phyloP scores from a whole-genome alignment of 1,140 invertebrate genomes.

The Caenorhabditis latens region DNA sequence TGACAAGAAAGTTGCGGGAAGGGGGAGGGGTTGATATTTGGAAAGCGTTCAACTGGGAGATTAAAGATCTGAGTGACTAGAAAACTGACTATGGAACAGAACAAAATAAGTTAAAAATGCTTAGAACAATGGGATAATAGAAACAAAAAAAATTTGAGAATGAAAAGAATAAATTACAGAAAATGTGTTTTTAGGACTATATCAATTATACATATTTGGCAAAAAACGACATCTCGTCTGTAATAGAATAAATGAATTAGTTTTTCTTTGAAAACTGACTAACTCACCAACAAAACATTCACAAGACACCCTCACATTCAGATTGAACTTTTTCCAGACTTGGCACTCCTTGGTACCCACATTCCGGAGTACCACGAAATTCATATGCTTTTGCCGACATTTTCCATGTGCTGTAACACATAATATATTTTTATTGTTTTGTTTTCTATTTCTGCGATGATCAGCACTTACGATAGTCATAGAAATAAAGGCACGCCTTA shows the following conservation, averaged over 20 bases:
- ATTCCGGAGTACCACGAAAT: slow-evolving; percentile 77
- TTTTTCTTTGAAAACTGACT: too few species aligned
- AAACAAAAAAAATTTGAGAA: neutral
- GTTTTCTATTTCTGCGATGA: neutral
- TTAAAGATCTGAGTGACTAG: slow-evolving; percentile 43
- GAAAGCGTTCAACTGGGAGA: slow-evolving; percentile 33
- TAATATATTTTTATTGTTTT: neutral
- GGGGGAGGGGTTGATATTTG: neutral
- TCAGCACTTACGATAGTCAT: slow-evolving; percentile 74
- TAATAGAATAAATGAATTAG: slow-evolving; percentile 51
- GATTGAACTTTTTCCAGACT: slow-evolving; percentile 77
- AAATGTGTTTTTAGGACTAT: neutral
- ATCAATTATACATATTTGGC: slow-evolving; percentile 75
- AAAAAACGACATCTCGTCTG: slow-evolving; percentile 78
- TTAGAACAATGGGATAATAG: neutral
- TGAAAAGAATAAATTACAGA: neutral
- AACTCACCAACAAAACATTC: slow-evolving; percentile 77
- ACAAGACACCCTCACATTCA: slow-evolving; percentile 77
- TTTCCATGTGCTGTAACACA: slow-evolving; percentile 76
- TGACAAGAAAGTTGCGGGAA: neutral
- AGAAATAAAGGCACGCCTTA: slow-evolving; percentile 78
- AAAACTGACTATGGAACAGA: slow-evolving; percentile 34
- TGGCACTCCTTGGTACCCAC: slow-evolving; percentile 76
- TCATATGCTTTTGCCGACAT: slow-evolving; percentile 78
- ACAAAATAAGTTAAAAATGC: neutral